Conservation (phyloP, 2,113 vertebrate genomes). For the Myrmecophaga tridactyla region DNA sequence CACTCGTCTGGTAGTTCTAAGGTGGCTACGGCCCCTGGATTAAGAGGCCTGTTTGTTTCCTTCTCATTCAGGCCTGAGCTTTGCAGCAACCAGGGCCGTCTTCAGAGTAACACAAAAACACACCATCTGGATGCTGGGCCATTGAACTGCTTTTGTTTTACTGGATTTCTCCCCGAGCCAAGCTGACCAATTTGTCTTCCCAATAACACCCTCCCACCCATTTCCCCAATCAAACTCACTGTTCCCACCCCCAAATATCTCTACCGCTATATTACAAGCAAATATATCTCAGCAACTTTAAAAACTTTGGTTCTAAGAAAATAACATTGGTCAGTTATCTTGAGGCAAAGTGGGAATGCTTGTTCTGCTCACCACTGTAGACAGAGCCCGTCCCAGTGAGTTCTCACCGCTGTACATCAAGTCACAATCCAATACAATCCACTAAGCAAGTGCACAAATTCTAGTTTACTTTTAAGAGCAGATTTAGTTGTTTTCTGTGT, state of each 20-base stretch:
- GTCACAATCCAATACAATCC: constrained; percentile 88
- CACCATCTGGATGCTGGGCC: constrained; percentile 62
- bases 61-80: constrained; percentile 76
- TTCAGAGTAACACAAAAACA: constrained; percentile 79
- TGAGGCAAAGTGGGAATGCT: constrained; percentile 91
- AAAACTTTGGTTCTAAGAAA: constrained; percentile 94
- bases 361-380: constrained; percentile 87
- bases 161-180: constrained; percentile 75
- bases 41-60: constrained; percentile 71
- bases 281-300: constrained; percentile 85
- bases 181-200: constrained; percentile 80
- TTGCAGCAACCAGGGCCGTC: constrained; percentile 81
- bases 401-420: constrained; percentile 87
- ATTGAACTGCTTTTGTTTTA: constrained; percentile 40
- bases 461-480: constrained; percentile 87
- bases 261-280: constrained; percentile 90
- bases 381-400: constrained; percentile 86
- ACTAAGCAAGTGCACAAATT: constrained; percentile 89
- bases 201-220: constrained; percentile 73
- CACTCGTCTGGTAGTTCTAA: constrained; percentile 68
- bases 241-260: constrained; percentile 77
- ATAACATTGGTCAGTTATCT: constrained; percentile 90
- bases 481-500: constrained; percentile 79
- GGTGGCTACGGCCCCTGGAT: constrained; percentile 76
- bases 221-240: constrained; percentile 78